Evolutionary conservation across 2,113 vertebrate species (phyloP).

Genomic region (Percina caprodes): DNA sequence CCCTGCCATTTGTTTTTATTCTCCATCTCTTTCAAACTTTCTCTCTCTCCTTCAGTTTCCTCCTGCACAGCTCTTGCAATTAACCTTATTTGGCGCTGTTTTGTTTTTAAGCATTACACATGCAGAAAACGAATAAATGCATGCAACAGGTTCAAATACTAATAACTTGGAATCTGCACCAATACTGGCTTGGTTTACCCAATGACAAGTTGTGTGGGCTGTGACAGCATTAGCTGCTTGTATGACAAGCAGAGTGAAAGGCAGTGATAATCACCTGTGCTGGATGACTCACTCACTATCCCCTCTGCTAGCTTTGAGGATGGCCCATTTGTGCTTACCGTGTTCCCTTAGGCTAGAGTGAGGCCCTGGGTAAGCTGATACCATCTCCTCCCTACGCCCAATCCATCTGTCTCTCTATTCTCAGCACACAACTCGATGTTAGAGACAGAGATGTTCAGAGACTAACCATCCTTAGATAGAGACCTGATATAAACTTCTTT

Average conservation of each 20-base stretch:
- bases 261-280: conserved; percentile 55
- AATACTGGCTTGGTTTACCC: neutral
- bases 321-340: conserved; percentile 50
- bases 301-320: conserved; percentile 41
- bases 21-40: conserved; percentile 23
- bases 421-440: conserved; percentile 23
- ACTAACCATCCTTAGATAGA: neutral
- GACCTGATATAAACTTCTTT: conserved; percentile 1
- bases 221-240: conserved; percentile 39
- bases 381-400: conserved; percentile 24
- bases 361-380: conserved; percentile 67
- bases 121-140: conserved; percentile 2
- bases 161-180: conserved; percentile 10
- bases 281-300: conserved; percentile 66
- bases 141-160: conserved; percentile 2
- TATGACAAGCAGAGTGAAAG: conserved; percentile 34
- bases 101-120: neutral
- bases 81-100: conserved; percentile 27
- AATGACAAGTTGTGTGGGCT: conserved; percentile 18
- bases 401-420: conserved; percentile 45
- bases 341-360: conserved; percentile 60
- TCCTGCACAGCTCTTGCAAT: conserved; percentile 17
- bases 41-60: neutral
- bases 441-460: conserved; percentile 7
- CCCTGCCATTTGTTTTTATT: conserved; percentile 36